phyloP scores from a whole-genome alignment of 2,797 vertebrate genomes.

The Nyctalus aviator region DNA sequence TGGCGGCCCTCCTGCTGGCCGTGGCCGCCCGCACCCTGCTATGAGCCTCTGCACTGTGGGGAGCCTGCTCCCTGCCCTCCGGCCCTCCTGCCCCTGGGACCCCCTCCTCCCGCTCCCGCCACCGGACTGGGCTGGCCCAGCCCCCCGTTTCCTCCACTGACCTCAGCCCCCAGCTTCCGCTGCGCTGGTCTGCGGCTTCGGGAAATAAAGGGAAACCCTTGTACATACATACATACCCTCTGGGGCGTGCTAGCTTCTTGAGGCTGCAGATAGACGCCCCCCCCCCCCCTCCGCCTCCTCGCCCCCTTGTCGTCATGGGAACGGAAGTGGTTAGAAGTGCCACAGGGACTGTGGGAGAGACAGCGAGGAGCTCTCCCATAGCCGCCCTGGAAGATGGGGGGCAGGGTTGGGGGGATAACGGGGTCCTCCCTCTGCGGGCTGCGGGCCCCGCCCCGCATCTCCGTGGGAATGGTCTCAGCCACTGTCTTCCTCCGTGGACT shows the following conservation, averaged over 20 bases:
- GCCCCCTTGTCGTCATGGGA: not conserved
- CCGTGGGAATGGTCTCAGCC: not conserved
- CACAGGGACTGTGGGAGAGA: not conserved
- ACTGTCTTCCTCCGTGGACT: slow-evolving; percentile 40
- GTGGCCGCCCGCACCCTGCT: not conserved
- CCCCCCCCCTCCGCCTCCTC: not conserved
- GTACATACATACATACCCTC: slow-evolving; percentile 2
- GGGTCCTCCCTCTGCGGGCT: not conserved
- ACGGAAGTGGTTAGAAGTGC: not conserved
- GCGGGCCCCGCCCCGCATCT: not conserved
- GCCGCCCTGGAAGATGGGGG: not conserved
- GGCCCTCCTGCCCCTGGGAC: not conserved
- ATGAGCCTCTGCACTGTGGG: slow-evolving; percentile 26
- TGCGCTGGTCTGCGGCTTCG: slow-evolving; percentile 74
- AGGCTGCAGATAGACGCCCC: not conserved
- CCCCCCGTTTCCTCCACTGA: not conserved
- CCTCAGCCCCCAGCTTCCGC: slow-evolving; percentile 7
- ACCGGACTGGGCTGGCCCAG: slow-evolving; percentile 77
- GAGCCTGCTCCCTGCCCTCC: not conserved
- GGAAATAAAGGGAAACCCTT: slow-evolving; percentile 22
- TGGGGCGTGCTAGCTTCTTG: not conserved
- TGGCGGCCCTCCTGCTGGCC: slow-evolving; percentile 39
- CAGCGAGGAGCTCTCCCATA: not conserved
- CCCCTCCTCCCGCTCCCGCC: not conserved
- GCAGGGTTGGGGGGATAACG: too few species aligned